Base-by-base conservation (phyloP, 1,140 invertebrate genomes). In the Cydia pomonella region DNA sequence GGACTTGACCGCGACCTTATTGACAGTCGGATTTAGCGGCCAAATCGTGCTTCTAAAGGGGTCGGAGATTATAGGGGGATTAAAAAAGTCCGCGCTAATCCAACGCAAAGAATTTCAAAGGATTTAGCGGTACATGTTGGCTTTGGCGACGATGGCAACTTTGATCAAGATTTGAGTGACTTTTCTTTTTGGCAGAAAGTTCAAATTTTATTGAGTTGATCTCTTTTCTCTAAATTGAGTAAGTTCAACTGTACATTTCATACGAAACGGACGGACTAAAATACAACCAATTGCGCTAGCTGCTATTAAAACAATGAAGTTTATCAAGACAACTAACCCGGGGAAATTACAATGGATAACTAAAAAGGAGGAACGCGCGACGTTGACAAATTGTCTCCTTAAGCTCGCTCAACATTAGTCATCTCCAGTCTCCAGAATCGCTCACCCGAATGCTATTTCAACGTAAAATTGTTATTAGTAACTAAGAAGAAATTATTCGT, bases 311-410 rank as follows among this genome's bases (percentile, higher is more conserved):
- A 44, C 41, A 44, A 44, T 44, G 41, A 44, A 44, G 41, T 44
- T 12, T 44, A 44, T 44, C 41, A 44, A 16, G 41, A 44, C 41
- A 29, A 66, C 63, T 29, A 66, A 23, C 27, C 63, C 23, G 25
- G 16, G 12, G 12, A 66, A 66, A 63, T 63, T 63, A 18, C n/a
- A 13, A 25, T 63, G 13, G 59, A 23, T 66, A 66, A 29, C 63
- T 66, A 66, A 66, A 66, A 66, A 5, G 27, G 16, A 66, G 10
- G 62, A 63, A 13, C 12, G 27, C 16, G 16, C 27, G 63, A 66
- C 63, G 27, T 29, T 66, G 63, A 66, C 63, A 33, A 66, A 66
- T 66, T 3, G 63, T 66, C 63, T 66, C 10, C 21, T 21, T 33
- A 5, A 29, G 63, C 63, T 66, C 23, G 25, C 3, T 25, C 27